phyloP scores from a whole-genome alignment of 2,888 invertebrate species.

The Ariolimax columbianus region DNA sequence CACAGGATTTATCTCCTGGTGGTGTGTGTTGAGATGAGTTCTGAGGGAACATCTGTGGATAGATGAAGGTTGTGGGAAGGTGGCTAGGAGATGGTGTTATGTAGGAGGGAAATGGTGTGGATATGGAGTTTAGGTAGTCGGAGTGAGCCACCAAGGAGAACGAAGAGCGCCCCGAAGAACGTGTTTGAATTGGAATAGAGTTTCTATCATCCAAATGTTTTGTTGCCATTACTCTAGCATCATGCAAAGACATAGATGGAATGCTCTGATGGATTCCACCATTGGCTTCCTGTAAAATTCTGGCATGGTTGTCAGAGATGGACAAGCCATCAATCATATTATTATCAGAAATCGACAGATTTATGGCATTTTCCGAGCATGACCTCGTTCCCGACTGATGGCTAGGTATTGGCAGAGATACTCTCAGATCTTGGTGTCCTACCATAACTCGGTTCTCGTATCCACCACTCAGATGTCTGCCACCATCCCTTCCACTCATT shows the following conservation, averaged over 20 bases:
- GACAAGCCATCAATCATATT: conserved; percentile 23
- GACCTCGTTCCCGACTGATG: conserved; percentile 25
- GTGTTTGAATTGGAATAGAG: not conserved
- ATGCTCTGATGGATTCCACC: conserved; percentile 28
- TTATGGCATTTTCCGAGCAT: conserved; percentile 43
- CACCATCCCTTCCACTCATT: not conserved
- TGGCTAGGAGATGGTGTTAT: conserved; percentile 32
- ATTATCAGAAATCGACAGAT: conserved; percentile 33
- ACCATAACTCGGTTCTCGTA: conserved; percentile 25
- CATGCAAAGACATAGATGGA: conserved; percentile 1
- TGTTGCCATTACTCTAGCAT: not conserved
- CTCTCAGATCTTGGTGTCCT: conserved; percentile 21
- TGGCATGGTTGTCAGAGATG: conserved; percentile 17
- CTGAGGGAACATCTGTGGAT: conserved; percentile 18
- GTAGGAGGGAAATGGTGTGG: conserved; percentile 33
- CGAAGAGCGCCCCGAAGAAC: conserved; percentile 15
- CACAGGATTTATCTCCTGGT: conserved; percentile 43
- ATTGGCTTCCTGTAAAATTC: conserved; percentile 26
- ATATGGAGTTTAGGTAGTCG: conserved; percentile 23
- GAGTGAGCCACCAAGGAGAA: conserved; percentile 16
- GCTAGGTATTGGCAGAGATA: not conserved
- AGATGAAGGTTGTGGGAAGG: conserved; percentile 27
- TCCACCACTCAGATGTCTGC: not conserved
- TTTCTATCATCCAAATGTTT: conserved; percentile 32
- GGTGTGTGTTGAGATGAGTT: conserved; percentile 29